phyloP scores from a whole-genome alignment of 2,113 vertebrate genomes.

The Excalfactoria chinensis region DNA sequence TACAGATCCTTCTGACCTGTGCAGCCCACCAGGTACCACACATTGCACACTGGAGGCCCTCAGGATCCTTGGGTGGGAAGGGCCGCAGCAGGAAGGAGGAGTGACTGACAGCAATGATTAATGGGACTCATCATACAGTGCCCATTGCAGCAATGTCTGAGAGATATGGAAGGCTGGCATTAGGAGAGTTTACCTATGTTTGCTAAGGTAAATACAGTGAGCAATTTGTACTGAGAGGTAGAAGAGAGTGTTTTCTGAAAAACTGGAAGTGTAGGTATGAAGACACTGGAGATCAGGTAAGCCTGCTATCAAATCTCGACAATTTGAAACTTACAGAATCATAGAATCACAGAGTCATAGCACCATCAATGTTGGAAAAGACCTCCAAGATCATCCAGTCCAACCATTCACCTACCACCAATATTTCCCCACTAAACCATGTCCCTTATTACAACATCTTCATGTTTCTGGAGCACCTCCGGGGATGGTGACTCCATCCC shows the following conservation, averaged over 20 bases:
- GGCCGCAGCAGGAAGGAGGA: background rate
- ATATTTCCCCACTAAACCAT: no score
- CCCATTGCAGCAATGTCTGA: background rate
- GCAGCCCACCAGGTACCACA: accelerated
- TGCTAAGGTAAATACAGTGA: background rate
- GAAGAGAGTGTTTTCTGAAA: background rate
- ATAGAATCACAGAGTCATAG: no score
- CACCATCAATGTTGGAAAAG: no score
- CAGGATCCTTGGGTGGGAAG: background rate
- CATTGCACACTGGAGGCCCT: background rate
- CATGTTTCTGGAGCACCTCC: no score
- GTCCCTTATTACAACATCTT: no score
- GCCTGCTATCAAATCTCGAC: background rate
- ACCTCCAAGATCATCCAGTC: no score
- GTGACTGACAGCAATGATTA: background rate
- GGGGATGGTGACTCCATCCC: no score
- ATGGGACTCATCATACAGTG: background rate
- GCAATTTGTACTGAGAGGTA: background rate
- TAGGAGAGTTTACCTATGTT: background rate
- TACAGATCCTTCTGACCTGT: constrained; percentile 1
- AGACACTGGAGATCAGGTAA: background rate
- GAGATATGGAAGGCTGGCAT: background rate
- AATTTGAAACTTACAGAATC: background rate
- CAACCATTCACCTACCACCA: no score
- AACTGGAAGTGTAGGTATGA: accelerated